These are phyloP conservation scores for Megalops atlanticus DNA, from an alignment of 2,113 vertebrate species.

Conservation along the genomic window DNA sequence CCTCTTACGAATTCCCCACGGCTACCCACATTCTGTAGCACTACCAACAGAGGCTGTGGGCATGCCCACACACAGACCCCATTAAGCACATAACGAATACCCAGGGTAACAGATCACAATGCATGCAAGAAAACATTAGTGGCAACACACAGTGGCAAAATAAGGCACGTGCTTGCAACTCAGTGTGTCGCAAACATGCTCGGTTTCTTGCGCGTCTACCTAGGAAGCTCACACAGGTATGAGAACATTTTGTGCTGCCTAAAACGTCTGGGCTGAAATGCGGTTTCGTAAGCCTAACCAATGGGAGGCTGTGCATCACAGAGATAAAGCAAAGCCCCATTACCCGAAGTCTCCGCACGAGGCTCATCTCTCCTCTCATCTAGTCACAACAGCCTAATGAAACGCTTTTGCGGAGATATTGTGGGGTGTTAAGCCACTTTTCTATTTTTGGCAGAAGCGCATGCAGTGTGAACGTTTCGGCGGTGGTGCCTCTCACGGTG, in stretches of 20 bases:
- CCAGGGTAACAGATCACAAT: no score
- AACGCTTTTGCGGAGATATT: neutral
- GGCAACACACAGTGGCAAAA: neutral
- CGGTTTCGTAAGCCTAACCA: neutral
- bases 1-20: no score
- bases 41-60: no score
- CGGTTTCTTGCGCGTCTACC: neutral
- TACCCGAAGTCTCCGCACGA: neutral
- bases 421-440: neutral
- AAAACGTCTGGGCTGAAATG: no score
- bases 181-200: neutral
- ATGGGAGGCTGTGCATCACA: neutral
- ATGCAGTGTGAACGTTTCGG: neutral
- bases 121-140: no score
- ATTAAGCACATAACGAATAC: no score
- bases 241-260: no score
- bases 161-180: neutral
- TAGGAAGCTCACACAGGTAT: neutral
- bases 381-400: neutral
- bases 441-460: neutral
- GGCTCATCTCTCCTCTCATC: neutral
- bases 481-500: neutral
- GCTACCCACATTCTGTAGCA: no score
- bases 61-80: no score
- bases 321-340: neutral